phyloP scores from a whole-genome alignment of 2,888 invertebrate species.

The Volucella bombylans region DNA sequence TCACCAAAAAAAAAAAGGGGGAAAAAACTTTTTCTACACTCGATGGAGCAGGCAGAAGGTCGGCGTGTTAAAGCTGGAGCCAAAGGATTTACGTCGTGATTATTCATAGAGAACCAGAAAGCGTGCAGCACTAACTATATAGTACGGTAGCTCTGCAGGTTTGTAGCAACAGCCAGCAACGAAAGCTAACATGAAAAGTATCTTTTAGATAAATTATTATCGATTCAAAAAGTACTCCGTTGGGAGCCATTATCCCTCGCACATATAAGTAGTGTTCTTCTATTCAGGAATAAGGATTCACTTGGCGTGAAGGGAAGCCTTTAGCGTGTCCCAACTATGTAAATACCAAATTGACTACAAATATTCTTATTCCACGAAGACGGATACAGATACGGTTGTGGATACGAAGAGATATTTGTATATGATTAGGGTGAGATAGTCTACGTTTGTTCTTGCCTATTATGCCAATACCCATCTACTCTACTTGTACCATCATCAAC shows the following conservation, averaged over 20 bases:
- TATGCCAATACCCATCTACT: too few relatives aligned
- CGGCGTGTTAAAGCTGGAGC: conserved; percentile 1
- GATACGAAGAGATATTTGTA: conserved; percentile 41
- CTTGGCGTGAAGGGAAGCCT: conserved; percentile 60
- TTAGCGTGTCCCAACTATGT: conserved; percentile 74
- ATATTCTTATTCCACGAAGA: conserved; percentile 46
- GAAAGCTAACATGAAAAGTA: conserved; percentile 69
- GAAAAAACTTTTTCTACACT: conserved; percentile 55
- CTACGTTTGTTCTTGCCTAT: background rate
- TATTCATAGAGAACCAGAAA: conserved; percentile 63
- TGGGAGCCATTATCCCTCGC: conserved; percentile 68
- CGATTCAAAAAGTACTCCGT: conserved; percentile 71
- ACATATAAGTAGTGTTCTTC: conserved; percentile 39
- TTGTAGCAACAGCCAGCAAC: background rate
- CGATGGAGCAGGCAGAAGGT: conserved; percentile 19
- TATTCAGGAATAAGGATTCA: background rate
- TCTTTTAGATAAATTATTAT: conserved; percentile 71
- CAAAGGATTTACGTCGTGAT: conserved; percentile 60
- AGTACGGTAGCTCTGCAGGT: too few relatives aligned
- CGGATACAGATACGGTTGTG: background rate
- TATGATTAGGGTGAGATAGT: conserved; percentile 32
- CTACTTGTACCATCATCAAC: too few relatives aligned
- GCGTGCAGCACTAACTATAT: conserved; percentile 10
- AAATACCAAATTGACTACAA: conserved; percentile 77
- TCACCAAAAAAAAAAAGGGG: background rate